Evolutionary conservation across 2,888 invertebrate species (phyloP), one percentile per base, ranked within the genome.

Genomic region (Andrena bucephala): DNA sequence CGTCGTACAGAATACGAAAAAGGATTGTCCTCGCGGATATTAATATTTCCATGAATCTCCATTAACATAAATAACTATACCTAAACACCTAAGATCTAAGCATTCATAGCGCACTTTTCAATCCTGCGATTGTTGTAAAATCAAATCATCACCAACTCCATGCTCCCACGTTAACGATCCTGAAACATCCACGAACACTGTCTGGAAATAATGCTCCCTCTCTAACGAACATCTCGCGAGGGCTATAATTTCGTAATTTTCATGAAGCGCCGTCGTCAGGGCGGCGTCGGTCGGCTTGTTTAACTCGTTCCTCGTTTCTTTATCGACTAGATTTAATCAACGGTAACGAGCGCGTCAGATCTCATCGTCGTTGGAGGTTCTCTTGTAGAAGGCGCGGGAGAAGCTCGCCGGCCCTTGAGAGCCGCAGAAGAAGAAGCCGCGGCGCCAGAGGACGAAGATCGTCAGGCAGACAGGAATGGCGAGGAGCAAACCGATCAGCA

Each of bases 341-440:
- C 7, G 24, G 10, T 2, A 10, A 24, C 6, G 5, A 4, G 20
- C 0, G 3, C 0, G 1, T 87, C 74, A 89, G 31, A 83, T 59
- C 2, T 92, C 95, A 27, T 96, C 96, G 50, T 95, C 95, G 29
- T 95, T 95, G 0, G 95, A 95, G 0, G 97, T 95, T 60, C 96
- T 94, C 89, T 96, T 96, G 94, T 97, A 97, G 92, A 97, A 96
- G 0, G 97, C 96, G 13, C 97, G 94, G 0, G 96, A 96, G 74
- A 95, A 96, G 36, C 95, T 95, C 0, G 95, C 95, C 0, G 96
- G 96, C 0, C 96, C 95, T 1, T 95, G 95, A 2, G 95, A 94
- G 0, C 95, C 95, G 63, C 95, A 94, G 89, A 95, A 94, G 92
- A 96, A 96, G 94, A 96, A 96, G 0, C 96, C 96, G 60, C 95